Base-by-base conservation (phyloP, 2,797 vertebrate genomes). In the Acipenser ruthenus region DNA sequence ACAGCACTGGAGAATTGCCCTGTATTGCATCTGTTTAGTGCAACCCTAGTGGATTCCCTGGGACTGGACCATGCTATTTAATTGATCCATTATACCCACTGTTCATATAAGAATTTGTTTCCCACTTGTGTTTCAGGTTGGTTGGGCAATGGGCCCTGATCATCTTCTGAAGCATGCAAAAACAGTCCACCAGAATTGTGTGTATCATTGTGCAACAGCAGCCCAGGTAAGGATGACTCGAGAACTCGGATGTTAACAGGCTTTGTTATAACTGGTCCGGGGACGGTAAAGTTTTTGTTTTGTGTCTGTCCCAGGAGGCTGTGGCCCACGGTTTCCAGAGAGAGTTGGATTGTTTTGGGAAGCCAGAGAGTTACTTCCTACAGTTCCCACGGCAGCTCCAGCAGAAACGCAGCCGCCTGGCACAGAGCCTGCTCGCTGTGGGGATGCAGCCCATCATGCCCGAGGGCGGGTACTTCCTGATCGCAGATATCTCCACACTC, bases 381-480 rank as follows among this genome's bases (percentile, higher is more conserved):
- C 89, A 91, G 67, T 74, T 99, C 62, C 87, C 92, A 0, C 77
- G 73, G 6, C 73, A 71, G 67, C 70, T 95, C 68, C 87, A 90
- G 63, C 73, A 63, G 55, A 92, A 90, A 73, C 87, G 94, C 1
- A 84, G 89, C 65, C 88, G 83, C 71, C 79, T 99, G 79, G 76
- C 91, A 0, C 74, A 49, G 1, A 91, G 89, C 71, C 85, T 99
- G 75, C 71, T 76, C 73, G 79, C 80, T 0, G 86, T 88, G 66
- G 95, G 95, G 48, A 76, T 99, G 79, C 85, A 86, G 65, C 93
- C 96, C 9, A 62, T 94, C 2, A 1, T 92, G 68, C 91, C 96
- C 0, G 92, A 97, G 75, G 97, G 96, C 71, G 91, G 94, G 60
- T 99, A 96, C 70, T 99, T 93, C 68, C 84, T 99, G 83, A 80